Evolutionary conservation across 2,888 invertebrate species (phyloP), one percentile per base, ranked within the genome.

Genomic region (Eudasyphora cyanicolor): DNA sequence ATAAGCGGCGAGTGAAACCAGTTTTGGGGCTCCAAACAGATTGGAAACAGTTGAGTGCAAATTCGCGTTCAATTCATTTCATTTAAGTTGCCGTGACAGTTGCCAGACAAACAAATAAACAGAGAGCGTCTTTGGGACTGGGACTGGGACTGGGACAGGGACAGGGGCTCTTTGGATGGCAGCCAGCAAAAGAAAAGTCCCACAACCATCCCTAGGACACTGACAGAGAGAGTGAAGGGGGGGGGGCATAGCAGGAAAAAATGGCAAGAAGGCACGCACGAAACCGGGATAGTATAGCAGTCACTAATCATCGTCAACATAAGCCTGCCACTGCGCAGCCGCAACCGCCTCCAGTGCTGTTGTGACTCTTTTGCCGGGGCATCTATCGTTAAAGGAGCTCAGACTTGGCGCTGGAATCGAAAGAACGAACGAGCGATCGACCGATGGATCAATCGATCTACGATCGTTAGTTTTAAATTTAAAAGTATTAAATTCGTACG

Each of bases 1-100:
- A 70, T 32, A 14, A 54, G 78, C 69, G 74, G 76, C 76, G 79
- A n/a, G n/a, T n/a, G n/a, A 84, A 84, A 84, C 84, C 84, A 49
- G 84, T 84, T 84, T 78, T 29, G 38, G 21, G 24, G 27, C 38
- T 42, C 17, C 42, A 21, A 42, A 67, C 67, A 67, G 67, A 67
- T 67, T 79, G 81, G 71, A 76, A 76, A 78, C 81, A 81, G 70
- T 81, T 81, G 81, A 84, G 81, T 84, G 84, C 81, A 84, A 81
- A 84, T 84, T 84, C 84, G 84, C 84, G 81, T 84, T 76, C 81
- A 84, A 83, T 81, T 81, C 76, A 76, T 79, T 81, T 76, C 57
- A 76, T 71, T 69, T 84, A 84, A 84, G 84, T 75, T 84, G 84
- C 76, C 81, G 84, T 84, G 67, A 67, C 67, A 67, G 67, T 67